Evolutionary conservation across 2,797 vertebrate species (phyloP).

Genomic region (Thaleichthys pacificus): DNA sequence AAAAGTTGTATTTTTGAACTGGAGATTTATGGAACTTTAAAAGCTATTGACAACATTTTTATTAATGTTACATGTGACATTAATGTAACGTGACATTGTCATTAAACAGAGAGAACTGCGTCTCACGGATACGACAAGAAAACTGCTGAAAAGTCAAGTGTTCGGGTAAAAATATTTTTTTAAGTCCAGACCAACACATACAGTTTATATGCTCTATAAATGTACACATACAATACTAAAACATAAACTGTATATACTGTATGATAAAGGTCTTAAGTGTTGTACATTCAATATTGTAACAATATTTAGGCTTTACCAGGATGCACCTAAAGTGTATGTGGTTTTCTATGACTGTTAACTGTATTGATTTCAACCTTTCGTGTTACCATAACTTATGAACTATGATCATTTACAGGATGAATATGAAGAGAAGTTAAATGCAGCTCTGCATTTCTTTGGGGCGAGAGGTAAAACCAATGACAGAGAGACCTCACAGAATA

Average conservation of each 20-base stretch:
- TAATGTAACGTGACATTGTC: background rate
- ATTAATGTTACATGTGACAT: background rate
- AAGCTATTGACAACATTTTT: no score
- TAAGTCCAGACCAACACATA: background rate
- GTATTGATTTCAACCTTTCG: background rate
- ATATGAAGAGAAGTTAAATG: constrained; percentile 1
- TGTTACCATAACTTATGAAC: background rate
- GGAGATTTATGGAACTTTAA: background rate
- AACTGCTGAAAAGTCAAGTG: background rate
- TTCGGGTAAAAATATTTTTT: background rate
- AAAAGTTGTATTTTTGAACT: background rate
- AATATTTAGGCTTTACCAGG: no score
- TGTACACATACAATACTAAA: no score
- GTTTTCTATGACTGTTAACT: background rate
- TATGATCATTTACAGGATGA: background rate
- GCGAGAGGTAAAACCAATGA: background rate
- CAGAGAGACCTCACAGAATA: background rate
- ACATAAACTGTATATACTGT: no score
- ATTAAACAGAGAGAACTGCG: constrained; percentile 3
- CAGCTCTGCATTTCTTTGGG: constrained; percentile 12
- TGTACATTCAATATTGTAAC: no score
- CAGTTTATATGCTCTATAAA: background rate
- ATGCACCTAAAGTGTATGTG: no score
- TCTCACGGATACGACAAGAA: background rate
- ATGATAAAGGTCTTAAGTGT: no score